Base-by-base conservation (phyloP, 2,888 invertebrate species). In the Mycalesis mineus region DNA sequence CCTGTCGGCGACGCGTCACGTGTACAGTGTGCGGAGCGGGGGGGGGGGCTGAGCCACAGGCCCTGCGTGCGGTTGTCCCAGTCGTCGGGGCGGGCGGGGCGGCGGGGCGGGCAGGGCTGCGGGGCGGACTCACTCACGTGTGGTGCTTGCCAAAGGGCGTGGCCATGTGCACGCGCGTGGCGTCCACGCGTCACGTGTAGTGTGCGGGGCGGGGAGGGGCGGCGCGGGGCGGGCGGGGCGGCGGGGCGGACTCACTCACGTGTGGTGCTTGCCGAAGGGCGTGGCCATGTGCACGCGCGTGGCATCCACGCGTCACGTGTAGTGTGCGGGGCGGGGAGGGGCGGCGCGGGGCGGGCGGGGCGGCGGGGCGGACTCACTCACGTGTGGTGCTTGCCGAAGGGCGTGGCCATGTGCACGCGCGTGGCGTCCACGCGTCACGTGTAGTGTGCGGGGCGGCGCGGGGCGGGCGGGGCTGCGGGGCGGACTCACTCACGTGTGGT, bases 1-100 rank as follows among this genome's bases (percentile, higher is more conserved):
- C 0, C 94, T 94, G 76, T 40, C 88, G n/a, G 61, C 22, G 13
- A 7, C 39, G 13, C n/a, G n/a, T n/a, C n/a, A n/a, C n/a, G n/a
- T n/a, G n/a, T n/a, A n/a, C n/a, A n/a, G n/a, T n/a, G n/a, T n/a
- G n/a, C n/a, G n/a, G 56, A 84, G 75, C 0, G 87, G 80, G 79
- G 82, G 80, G 0, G 75, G 0, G 87, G 81, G 74, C 97, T 97
- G 31, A 98, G 91, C 98, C 98, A 98, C 8, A 98, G 82, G 0
- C 97, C 97, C 82, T 99, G 98, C 0, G 97, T 97, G 68, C 97
- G 93, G 78, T 98, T 95, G 71, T 95, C 93, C 98, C 98, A 99
- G 81, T 99, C 98, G 63, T 95, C 94, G 22, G 93, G 91, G 67
- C 3, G 98, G 88, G 87, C 98, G 98, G 0, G 98, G 97, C 0